These are phyloP conservation scores for Tetropium fuscum DNA, from an alignment of 2,888 invertebrate genomes.

Conservation along the genomic window DNA sequence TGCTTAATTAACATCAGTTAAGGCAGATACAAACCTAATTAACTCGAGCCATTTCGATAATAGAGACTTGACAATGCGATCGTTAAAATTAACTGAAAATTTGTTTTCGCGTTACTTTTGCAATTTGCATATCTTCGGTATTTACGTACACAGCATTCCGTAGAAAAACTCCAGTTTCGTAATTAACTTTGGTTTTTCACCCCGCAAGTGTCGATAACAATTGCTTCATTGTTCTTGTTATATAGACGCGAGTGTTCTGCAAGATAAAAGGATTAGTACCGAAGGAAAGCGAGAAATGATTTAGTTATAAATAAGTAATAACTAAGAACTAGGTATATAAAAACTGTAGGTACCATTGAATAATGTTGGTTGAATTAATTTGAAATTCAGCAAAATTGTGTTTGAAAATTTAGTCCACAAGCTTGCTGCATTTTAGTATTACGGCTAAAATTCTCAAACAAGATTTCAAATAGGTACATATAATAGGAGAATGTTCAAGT, in stretches of 20 bases:
- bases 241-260: constrained; percentile 20
- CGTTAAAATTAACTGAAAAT: constrained; percentile 18
- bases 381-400: no score
- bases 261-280: constrained; percentile 13
- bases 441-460: no score
- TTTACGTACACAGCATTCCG: constrained; percentile 8
- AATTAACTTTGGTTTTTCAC: constrained; percentile 33
- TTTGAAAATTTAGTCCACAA: no score
- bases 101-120: constrained; percentile 14
- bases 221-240: constrained; percentile 34
- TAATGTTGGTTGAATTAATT: no score
- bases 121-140: constrained; percentile 20
- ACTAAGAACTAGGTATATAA: neutral
- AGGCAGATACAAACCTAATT: constrained; percentile 2
- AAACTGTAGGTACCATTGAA: no score
- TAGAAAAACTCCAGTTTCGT: constrained; percentile 23
- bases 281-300: neutral
- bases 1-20: neutral
- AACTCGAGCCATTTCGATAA: constrained; percentile 14
- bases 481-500: no score
- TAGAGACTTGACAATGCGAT: constrained; percentile 7
- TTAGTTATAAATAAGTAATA: neutral
- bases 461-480: no score
- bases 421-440: no score
- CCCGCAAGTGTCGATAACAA: constrained; percentile 32